Evolutionary conservation across 2,113 vertebrate species (phyloP).

Genomic region (Salvelinus namaycush): DNA sequence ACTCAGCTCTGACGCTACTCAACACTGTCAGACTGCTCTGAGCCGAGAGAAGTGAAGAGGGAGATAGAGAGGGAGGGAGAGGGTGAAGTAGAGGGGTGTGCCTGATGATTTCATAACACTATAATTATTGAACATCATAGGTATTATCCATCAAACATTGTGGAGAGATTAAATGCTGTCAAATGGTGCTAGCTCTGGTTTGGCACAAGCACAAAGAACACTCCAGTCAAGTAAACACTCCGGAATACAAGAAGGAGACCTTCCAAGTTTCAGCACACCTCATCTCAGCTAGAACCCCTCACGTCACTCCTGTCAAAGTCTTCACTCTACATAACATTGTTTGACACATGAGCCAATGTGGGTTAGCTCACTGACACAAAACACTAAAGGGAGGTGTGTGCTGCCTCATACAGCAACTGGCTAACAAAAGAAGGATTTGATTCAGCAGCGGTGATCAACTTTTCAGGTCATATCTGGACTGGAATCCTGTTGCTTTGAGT

Average conservation of each 20-base stretch:
- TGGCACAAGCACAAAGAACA: conserved; percentile 22
- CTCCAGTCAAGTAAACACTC: conserved; percentile 12
- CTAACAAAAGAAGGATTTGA: neutral
- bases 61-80: neutral
- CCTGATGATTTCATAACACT: neutral
- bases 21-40: neutral
- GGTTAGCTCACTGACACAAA: neutral
- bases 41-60: neutral
- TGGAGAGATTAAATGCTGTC: conserved; percentile 11
- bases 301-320: neutral
- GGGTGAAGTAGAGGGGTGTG: neutral
- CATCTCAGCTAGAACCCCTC: neutral
- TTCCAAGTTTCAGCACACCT: conserved; percentile 23
- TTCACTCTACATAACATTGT: neutral
- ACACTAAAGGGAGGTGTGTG: neutral
- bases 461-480: neutral
- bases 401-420: neutral
- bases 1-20: neutral
- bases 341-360: neutral
- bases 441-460: neutral
- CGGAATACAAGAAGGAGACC: neutral
- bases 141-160: neutral
- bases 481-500: neutral
- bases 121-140: conserved; percentile 7
- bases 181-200: neutral